Percentiles rank a stretch among this genome's conserved stretches.
These are phyloP conservation scores for Ectemnius lituratus DNA, from an alignment of 2,888 invertebrate species.

Conservation along the genomic window DNA sequence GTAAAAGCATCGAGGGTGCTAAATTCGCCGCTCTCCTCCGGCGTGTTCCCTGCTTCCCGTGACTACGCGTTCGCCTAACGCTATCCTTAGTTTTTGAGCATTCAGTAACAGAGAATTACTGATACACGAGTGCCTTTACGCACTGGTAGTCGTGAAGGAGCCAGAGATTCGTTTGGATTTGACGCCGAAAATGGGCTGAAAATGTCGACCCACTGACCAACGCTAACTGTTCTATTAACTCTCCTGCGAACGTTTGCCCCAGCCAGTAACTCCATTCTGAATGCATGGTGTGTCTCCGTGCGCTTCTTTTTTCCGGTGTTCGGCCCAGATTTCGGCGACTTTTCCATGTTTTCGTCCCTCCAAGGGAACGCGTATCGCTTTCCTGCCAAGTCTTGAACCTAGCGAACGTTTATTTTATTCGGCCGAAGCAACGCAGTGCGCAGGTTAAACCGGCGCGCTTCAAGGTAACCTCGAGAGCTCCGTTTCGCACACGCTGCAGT, in stretches of 20 bases:
- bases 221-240: constrained; percentile 65
- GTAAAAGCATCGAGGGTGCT: constrained; percentile 55
- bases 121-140: background rate
- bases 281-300: constrained; percentile 62
- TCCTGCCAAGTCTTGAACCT: constrained; percentile 30
- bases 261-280: constrained; percentile 70
- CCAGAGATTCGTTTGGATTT: constrained; percentile 63
- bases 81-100: background rate
- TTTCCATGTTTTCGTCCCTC: constrained; percentile 30
- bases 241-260: constrained; percentile 75
- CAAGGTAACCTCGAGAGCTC: constrained; percentile 75
- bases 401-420: constrained; percentile 36
- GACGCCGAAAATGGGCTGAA: constrained; percentile 67
- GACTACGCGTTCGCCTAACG: constrained; percentile 1
- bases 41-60: constrained; percentile 35
- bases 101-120: background rate
- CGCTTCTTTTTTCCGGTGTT: constrained; percentile 51
- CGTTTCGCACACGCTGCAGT: constrained; percentile 48
- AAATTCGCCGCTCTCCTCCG: constrained; percentile 48
- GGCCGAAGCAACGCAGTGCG: constrained; percentile 52
- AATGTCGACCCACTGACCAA: constrained; percentile 70
- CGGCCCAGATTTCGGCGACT: constrained; percentile 29
- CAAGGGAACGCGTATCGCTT: constrained; percentile 25
- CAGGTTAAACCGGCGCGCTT: constrained; percentile 74
- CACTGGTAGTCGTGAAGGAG: constrained; percentile 27